These are phyloP conservation scores for Cossypha heuglini DNA, from an alignment of 2,797 vertebrate genomes.

Conservation along the genomic window DNA sequence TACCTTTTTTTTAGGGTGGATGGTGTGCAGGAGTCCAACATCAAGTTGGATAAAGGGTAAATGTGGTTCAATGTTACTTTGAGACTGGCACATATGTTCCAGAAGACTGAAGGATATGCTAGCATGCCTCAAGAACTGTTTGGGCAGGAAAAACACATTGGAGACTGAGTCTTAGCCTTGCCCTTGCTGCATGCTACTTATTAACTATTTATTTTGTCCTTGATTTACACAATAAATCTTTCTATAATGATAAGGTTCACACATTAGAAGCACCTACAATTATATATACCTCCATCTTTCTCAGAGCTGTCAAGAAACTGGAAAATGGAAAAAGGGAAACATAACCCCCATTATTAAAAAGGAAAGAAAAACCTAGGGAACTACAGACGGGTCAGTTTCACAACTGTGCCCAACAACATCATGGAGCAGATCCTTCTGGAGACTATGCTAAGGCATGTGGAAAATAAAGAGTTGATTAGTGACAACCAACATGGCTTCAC, in stretches of 20 bases:
- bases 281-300: not conserved
- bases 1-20: not conserved
- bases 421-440: not conserved
- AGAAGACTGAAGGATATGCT: not conserved
- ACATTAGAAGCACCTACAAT: not conserved
- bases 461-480: not conserved
- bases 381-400: not conserved
- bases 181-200: not conserved
- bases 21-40: rapidly evolving
- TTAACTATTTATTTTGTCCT: not conserved
- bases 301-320: not conserved
- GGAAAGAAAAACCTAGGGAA: not conserved
- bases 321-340: not conserved
- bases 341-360: not conserved
- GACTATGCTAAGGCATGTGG: not conserved
- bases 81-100: not conserved
- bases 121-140: not conserved
- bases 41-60: not conserved
- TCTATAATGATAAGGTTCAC: not conserved
- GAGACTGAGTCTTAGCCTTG: not conserved
- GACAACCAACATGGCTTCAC: not conserved
- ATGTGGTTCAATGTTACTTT: not conserved
- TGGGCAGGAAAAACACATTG: not conserved
- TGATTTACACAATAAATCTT: not conserved
- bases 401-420: not conserved